These are phyloP conservation scores for Sylvilagus floridanus DNA, from an alignment of 2,797 vertebrate species.

Conservation along the genomic window DNA sequence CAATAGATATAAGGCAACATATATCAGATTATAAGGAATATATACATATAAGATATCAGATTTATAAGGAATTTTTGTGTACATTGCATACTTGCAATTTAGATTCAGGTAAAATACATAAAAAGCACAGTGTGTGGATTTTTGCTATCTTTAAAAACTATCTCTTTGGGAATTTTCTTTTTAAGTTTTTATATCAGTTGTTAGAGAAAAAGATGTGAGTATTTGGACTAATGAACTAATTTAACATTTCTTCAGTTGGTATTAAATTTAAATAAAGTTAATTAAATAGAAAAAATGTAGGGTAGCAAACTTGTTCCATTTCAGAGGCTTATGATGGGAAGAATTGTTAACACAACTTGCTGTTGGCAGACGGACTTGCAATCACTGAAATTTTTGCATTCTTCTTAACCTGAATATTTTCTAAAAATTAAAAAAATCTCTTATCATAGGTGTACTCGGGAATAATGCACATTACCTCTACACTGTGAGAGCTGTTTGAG, in stretches of 20 bases:
- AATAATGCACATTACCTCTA: not conserved
- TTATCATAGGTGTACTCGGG: not conserved
- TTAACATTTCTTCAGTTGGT: constrained; percentile 68
- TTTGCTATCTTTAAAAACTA: not conserved
- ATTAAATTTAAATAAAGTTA: constrained; percentile 72
- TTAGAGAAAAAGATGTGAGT: constrained; percentile 43
- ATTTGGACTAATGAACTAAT: constrained; percentile 61
- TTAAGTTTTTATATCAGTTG: constrained; percentile 39
- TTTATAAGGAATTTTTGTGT: not conserved
- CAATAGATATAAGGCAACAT: not conserved
- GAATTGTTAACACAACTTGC: constrained; percentile 71
- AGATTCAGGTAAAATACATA: constrained; percentile 21
- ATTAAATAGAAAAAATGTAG: constrained; percentile 65
- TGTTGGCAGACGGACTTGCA: not conserved
- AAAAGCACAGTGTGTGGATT: not conserved
- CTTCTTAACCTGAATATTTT: constrained; percentile 70
- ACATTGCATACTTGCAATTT: constrained; percentile 13
- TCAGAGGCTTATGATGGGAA: constrained; percentile 72
- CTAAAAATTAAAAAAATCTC: constrained; percentile 39
- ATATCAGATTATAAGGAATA: not conserved
- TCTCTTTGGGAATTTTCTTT: constrained; percentile 5
- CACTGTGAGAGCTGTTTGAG: not conserved
- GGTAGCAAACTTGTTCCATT: constrained; percentile 54
- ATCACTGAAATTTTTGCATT: constrained; percentile 71
- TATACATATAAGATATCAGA: not conserved